A percentile compares a stretch with the other conserved stretches of the same genome.
Conservation (phyloP, 2,797 vertebrate genomes). For the Artibeus jamaicensis region DNA sequence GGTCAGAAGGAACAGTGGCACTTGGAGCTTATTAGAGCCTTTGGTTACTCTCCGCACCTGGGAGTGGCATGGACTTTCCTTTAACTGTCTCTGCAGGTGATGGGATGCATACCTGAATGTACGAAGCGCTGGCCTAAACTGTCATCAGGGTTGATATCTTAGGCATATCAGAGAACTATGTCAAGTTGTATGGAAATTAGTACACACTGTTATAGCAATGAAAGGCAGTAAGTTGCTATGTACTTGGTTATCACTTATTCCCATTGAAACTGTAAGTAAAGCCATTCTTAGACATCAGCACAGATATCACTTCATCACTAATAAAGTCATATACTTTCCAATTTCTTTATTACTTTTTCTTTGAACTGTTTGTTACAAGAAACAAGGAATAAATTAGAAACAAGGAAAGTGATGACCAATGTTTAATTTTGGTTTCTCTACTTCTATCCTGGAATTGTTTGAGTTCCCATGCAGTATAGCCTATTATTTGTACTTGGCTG, state of each 20-base stretch:
- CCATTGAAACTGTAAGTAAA: neutral
- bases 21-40: neutral
- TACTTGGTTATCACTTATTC: neutral
- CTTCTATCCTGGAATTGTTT: neutral
- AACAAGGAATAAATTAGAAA: neutral
- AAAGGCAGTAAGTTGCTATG: neutral
- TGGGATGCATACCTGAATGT: neutral
- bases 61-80: neutral
- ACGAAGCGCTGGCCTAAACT: neutral
- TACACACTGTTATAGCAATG: neutral
- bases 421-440: neutral
- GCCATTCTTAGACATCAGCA: neutral
- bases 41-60: neutral
- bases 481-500: neutral
- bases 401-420: neutral
- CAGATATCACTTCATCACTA: neutral
- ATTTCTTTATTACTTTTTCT: neutral
- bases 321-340: neutral
- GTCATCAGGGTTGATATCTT: neutral
- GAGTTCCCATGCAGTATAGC: neutral
- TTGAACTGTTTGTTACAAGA: neutral
- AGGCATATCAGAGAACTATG: neutral
- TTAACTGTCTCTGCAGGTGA: neutral
- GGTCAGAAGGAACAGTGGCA: neutral
- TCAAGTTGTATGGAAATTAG: neutral